Evolutionary conservation across 64 coral and sea anemone species (phyloP).

Genomic region (Exaiptasia diaphana): DNA sequence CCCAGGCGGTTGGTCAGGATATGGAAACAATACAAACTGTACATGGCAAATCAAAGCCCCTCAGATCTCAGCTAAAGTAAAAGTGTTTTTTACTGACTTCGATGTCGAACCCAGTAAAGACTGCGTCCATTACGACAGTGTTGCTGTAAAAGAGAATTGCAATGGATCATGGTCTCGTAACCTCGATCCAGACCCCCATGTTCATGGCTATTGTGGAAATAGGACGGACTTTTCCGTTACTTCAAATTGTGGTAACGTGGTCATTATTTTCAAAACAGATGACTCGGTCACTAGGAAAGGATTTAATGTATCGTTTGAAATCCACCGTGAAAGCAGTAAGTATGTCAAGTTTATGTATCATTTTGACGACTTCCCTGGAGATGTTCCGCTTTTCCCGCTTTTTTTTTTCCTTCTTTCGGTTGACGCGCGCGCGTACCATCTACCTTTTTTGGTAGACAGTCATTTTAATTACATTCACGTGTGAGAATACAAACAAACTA

Average conservation of each 20-base stretch:
- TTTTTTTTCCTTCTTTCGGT: not conserved
- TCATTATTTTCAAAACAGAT: constrained; percentile 46
- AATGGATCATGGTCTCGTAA: not conserved
- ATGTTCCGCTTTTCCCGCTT: not conserved
- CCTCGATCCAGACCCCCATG: not conserved
- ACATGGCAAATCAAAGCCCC: constrained; percentile 15
- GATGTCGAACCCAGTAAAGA: constrained; percentile 79
- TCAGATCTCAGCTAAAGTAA: constrained; percentile 11
- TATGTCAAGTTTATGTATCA: too few relatives aligned
- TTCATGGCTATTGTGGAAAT: constrained; percentile 50
- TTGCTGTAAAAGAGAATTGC: not conserved
- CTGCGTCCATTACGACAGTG: constrained; percentile 61
- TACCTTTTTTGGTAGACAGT: too few relatives aligned
- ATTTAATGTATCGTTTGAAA: constrained; percentile 68
- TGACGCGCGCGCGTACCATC: too few relatives aligned
- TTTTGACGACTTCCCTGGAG: too few relatives aligned
- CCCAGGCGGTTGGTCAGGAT: constrained; percentile 31
- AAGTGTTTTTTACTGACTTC: constrained; percentile 67
- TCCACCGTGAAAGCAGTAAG: constrained; percentile 45
- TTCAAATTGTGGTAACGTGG: constrained; percentile 48
- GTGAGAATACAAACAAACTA: too few relatives aligned
- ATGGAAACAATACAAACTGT: constrained; percentile 34
- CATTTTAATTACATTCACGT: too few relatives aligned
- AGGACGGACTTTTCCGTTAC: constrained; percentile 52
- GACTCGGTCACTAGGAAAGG: constrained; percentile 55